Base-by-base conservation (phyloP, 2,113 vertebrate species). In the Microtus pennsylvanicus region DNA sequence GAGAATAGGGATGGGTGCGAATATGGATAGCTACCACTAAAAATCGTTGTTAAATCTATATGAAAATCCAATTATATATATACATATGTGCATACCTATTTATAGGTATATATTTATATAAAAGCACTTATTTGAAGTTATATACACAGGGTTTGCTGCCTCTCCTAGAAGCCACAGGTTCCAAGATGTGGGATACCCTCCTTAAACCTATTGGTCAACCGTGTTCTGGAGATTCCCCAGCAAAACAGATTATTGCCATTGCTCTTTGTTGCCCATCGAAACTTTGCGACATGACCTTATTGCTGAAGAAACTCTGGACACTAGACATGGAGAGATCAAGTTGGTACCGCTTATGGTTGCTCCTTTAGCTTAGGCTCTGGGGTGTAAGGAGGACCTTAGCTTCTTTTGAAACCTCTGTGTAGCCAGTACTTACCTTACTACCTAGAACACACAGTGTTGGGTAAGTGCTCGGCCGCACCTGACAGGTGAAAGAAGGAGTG, bases 401-500 rank as follows among this genome's bases (percentile, higher is more conserved):
- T 92, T 67, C n/a, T 16, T 90, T 70, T 63, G 91, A 65, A 63
- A 61, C 67, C 30, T 19, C 61, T 24, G 2, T 16, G 14, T 45
- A 88, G 24, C 28, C 3, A 87, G 30, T 3, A 28, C 63, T 72
- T 80, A 81, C 8, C 80, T 97, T 50, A 50, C 24, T 89, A 2
- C 93, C 35, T 91, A 63, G 74, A 93, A 16, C 8, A 16, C 5
- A 45, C 3, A 12, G 10, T 72, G 5, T 50, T 42, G 45, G 13
- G 21, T 80, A 45, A 22, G 33, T 70, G 26, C 76, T 76, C 35
- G 42, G 14, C 8, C 75, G 61, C 33, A 45, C 81, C 90, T 86
- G 69, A 35, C 81, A 38, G 80, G 61, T 86, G 11, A 89, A 89
- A 94, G 67, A 87, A 90, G 52, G 78, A 92, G 21, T 45, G 52